These are phyloP conservation scores for Creontiades dilutus DNA, from an alignment of 2,888 invertebrate genomes.

Conservation along the genomic window DNA sequence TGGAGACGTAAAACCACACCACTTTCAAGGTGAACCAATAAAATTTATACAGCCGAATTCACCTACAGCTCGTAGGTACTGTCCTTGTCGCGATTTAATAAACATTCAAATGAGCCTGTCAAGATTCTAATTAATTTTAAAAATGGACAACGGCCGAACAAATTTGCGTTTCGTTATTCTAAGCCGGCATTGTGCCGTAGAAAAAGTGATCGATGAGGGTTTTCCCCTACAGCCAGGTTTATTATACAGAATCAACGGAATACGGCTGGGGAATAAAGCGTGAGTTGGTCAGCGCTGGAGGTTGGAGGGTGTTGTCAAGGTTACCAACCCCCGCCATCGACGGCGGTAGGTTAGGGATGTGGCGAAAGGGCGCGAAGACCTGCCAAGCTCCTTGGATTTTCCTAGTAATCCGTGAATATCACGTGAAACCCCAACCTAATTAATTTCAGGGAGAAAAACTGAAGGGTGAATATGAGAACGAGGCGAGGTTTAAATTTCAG, in stretches of 20 bases:
- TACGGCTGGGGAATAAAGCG: neutral
- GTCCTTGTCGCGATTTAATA: too few relatives aligned
- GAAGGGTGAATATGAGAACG: neutral
- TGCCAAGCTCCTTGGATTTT: neutral
- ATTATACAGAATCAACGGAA: conserved; percentile 1
- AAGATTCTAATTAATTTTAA: too few relatives aligned
- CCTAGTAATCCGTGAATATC: neutral
- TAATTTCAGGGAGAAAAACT: neutral
- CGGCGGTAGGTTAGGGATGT: conserved; percentile 54
- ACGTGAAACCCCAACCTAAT: neutral
- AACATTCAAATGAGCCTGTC: too few relatives aligned
- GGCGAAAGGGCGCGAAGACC: too few relatives aligned
- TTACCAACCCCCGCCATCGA: conserved; percentile 63
- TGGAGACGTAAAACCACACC: too few relatives aligned
- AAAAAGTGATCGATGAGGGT: neutral
- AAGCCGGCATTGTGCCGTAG: neutral
- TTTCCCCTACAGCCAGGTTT: conserved; percentile 1
- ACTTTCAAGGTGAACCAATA: too few relatives aligned
- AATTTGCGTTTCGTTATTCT: neutral
- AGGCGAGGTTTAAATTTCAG: neutral
- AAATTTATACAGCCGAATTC: too few relatives aligned
- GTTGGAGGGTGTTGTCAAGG: conserved; percentile 69
- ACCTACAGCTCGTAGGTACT: too few relatives aligned
- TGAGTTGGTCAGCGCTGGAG: conserved; percentile 60
- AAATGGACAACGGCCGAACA: neutral